These are phyloP conservation scores for Oriolus oriolus DNA, from an alignment of 2,113 vertebrate species.

Conservation along the genomic window DNA sequence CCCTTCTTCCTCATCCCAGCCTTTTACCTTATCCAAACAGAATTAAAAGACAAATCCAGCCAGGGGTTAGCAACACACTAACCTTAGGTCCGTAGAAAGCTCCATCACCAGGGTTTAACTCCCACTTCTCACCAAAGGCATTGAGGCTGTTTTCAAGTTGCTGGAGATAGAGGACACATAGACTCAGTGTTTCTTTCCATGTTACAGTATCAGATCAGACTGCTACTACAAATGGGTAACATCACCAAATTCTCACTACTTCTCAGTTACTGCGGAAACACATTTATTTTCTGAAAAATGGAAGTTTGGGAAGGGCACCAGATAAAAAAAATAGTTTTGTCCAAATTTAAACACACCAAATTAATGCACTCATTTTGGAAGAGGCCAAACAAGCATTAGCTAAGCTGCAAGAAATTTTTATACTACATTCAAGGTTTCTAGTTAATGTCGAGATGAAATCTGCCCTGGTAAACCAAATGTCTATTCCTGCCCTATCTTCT, in stretches of 20 bases:
- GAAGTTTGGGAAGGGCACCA: background rate
- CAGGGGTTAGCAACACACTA: background rate
- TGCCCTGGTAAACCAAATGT: background rate
- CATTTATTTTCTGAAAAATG: background rate
- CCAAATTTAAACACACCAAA: background rate
- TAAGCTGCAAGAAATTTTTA: background rate
- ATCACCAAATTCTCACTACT: background rate
- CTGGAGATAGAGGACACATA: constrained; percentile 65
- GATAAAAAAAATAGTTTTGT: background rate
- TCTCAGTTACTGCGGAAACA: background rate
- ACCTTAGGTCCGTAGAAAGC: constrained; percentile 99
- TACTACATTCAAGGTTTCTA: background rate
- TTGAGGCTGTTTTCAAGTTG: constrained; percentile 98
- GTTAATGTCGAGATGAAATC: background rate
- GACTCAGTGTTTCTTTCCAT: background rate
- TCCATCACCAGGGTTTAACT: constrained; percentile 93
- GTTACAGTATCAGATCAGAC: background rate
- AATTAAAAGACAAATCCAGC: background rate
- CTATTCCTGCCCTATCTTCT: background rate
- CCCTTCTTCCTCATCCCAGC: background rate
- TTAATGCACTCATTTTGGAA: background rate
- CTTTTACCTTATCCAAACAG: background rate
- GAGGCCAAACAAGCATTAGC: background rate
- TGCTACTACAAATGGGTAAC: background rate
- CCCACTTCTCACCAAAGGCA: constrained; percentile 94